Evolutionary conservation across 2,797 vertebrate species (phyloP), one percentile per base, ranked within the genome.

Genomic region (Mormyrus hasselquistii): DNA sequence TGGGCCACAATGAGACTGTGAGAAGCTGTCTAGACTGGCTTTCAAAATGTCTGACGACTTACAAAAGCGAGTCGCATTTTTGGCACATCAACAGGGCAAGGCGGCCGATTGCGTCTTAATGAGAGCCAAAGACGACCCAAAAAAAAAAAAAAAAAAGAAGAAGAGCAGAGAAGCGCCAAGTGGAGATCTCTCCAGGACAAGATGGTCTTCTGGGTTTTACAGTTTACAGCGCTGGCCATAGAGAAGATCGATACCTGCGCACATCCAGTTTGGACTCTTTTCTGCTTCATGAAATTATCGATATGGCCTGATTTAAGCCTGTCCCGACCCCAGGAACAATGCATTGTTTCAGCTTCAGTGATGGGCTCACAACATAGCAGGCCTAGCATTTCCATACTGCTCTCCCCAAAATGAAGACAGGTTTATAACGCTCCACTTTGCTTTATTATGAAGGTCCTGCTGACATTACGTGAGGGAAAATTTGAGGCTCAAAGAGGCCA

Each of bases 21-120:
- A 92, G 89, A 90, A 91, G 92, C 91, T 90, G 93, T 94, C 93
- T 93, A 93, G 93, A 93, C 92, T 92, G 91, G 90, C 89, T 92
- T 90, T 91, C 91, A 91, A 91, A 92, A 57, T 90, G 50, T 91
- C 91, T 90, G 91, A 92, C 84, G 47, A 87, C 88, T 90, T 89
- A 92, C 93, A 93, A 94, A 93, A 93, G 91, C 91, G 85, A 91
- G 90, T 91, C 91, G 90, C 91, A 90, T 92, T 93, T 92, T 93
- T 92, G 92, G 92, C 92, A 92, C 90, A 47, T 93, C 91, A 91
- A 90, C 88, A 49, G 89, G 88, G 89, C 87, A 90, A 79, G 89
- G 88, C 88, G 90, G 65, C 91, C 57, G 89, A 92, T 83, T 44
- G 89, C 88, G 90, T 91, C 87, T 90, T 88, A 88, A 91, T 88